These are phyloP conservation scores for Campopleginae sp. DNA, from an alignment of 2,888 invertebrate species.

Conservation along the genomic window DNA sequence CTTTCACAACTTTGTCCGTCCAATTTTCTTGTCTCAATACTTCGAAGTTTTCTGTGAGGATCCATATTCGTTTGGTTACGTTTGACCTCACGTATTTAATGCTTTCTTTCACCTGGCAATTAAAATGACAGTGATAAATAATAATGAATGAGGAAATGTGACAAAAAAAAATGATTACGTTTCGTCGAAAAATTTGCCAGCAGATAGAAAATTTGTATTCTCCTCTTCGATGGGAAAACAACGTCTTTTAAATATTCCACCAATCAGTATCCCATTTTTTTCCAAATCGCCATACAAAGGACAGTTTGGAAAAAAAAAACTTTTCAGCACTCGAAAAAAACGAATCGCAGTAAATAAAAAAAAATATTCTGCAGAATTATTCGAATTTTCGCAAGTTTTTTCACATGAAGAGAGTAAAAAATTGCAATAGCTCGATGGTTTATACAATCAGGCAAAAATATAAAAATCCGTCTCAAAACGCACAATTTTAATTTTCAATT, in stretches of 20 bases:
- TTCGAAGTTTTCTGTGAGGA: slow-evolving; percentile 87
- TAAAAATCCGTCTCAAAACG: neutral
- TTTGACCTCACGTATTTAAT: slow-evolving; percentile 90
- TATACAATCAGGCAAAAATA: neutral
- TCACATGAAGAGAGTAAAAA: neutral
- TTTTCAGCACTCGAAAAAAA: neutral
- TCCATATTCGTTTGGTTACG: slow-evolving; percentile 92
- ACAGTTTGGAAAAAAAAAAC: neutral
- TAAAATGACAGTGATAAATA: neutral
- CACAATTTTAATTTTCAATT: neutral
- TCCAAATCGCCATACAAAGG: neutral
- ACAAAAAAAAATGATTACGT: neutral
- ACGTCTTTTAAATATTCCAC: neutral
- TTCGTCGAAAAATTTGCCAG: neutral
- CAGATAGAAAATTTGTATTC: neutral
- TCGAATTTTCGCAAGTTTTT: neutral
- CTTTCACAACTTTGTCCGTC: slow-evolving; percentile 88
- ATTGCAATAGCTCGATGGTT: neutral
- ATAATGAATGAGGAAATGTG: neutral
- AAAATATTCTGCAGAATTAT: no score
- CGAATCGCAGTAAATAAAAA: no score
- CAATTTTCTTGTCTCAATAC: slow-evolving; percentile 91
- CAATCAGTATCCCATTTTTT: neutral
- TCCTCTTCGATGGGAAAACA: neutral
- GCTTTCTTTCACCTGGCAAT: slow-evolving; percentile 89